Conservation (phyloP, 2,888 invertebrate genomes). For the Hartigia nigra region DNA sequence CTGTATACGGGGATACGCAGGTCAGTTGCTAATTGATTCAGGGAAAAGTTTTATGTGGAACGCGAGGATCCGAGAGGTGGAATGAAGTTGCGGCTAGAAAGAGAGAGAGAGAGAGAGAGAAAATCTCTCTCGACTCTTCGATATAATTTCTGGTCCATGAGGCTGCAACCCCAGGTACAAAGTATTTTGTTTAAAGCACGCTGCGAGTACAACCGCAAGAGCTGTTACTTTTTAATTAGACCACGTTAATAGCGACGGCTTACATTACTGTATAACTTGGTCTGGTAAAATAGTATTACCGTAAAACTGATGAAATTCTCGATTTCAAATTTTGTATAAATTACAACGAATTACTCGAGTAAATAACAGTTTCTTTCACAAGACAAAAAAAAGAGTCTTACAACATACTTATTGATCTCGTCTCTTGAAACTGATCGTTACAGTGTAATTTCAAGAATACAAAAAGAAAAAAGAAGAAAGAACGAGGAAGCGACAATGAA, state of each 20-base stretch:
- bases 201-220: slow-evolving; percentile 32
- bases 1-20: slow-evolving; percentile 24
- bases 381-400: too few species aligned
- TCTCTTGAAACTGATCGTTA: neutral
- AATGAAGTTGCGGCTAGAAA: slow-evolving; percentile 3
- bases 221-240: slow-evolving; percentile 39
- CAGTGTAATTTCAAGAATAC: neutral
- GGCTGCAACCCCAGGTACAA: slow-evolving; percentile 29
- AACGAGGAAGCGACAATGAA: neutral
- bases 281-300: neutral
- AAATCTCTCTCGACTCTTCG: neutral
- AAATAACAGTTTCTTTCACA: neutral
- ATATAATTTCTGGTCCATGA: slow-evolving; percentile 23
- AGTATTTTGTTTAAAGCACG: slow-evolving; percentile 32
- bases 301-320: neutral
- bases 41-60: slow-evolving; percentile 19
- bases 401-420: too few species aligned
- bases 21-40: slow-evolving; percentile 21
- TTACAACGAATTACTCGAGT: neutral
- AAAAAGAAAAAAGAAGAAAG: neutral
- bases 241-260: slow-evolving; percentile 30
- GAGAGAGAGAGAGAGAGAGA: neutral
- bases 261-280: neutral
- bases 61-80: slow-evolving; percentile 2
- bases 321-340: neutral